Percentiles rank a stretch among this genome's conserved stretches.
Evolutionary conservation across 2,888 invertebrate genomes (phyloP).

Genomic region (Trissolcus brochymenae): DNA sequence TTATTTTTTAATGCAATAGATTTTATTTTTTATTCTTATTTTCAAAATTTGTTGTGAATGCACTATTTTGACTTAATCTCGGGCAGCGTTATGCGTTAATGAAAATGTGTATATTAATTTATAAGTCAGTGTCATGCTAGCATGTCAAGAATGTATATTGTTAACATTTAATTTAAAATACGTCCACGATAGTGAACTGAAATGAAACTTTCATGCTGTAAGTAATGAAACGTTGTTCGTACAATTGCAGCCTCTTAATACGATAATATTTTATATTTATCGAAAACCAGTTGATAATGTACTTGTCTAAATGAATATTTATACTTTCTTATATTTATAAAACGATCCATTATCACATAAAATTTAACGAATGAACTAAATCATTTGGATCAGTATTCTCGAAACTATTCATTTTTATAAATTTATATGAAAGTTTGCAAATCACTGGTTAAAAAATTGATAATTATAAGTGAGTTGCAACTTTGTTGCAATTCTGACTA

Average conservation of each 20-base stretch:
- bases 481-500: no score
- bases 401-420: no score
- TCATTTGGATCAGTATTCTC: no score
- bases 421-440: no score
- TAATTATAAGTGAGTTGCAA: no score
- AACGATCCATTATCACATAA: constrained; percentile 13
- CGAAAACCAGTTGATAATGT: not conserved
- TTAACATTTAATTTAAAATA: constrained; percentile 5
- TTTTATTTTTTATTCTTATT: no score
- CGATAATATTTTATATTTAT: not conserved
- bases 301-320: constrained; percentile 4
- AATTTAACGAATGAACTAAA: not conserved
- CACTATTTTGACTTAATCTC: constrained; percentile 4
- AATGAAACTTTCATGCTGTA: no score
- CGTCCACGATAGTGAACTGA: no score
- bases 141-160: constrained; percentile 29
- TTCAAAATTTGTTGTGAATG: no score
- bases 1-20: no score
- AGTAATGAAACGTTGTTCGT: no score
- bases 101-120: constrained; percentile 23
- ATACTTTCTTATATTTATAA: constrained; percentile 13
- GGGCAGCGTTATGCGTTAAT: constrained; percentile 5
- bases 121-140: constrained; percentile 25
- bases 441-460: no score
- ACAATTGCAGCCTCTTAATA: not conserved